These are phyloP conservation scores for Orthonychiurus folsomi DNA, from an alignment of 2,888 invertebrate species.

Conservation along the genomic window DNA sequence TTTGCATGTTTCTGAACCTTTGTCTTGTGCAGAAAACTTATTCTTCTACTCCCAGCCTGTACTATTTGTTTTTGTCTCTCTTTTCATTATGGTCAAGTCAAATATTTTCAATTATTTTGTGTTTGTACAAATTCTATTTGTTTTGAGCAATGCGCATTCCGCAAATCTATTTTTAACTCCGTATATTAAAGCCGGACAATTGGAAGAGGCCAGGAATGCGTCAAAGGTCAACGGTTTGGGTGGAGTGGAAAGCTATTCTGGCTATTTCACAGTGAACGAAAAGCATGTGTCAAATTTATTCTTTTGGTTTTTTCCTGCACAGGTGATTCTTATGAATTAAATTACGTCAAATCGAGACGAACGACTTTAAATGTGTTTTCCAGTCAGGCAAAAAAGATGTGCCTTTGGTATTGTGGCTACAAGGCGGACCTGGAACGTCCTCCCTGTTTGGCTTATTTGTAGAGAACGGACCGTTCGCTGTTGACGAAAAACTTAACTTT, in stretches of 20 bases:
- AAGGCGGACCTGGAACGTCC: constrained; percentile 51
- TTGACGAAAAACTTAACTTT: constrained; percentile 31
- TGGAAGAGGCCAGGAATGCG: neutral
- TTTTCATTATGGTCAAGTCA: no score
- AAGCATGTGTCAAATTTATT: constrained; percentile 70
- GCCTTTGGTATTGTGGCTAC: constrained; percentile 50
- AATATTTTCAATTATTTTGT: no score
- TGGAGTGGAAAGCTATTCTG: constrained; percentile 56
- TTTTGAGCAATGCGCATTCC: neutral
- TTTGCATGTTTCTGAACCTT: no score
- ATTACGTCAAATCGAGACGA: constrained; percentile 27
- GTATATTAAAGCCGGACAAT: neutral
- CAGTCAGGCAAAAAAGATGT: constrained; percentile 41
- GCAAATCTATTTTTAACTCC: neutral
- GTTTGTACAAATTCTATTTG: neutral
- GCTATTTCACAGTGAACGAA: constrained; percentile 74
- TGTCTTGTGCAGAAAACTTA: no score
- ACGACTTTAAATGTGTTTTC: constrained; percentile 41
- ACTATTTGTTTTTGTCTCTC: no score
- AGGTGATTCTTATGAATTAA: constrained; percentile 6
- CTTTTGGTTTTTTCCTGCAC: constrained; percentile 80
- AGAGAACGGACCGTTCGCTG: constrained; percentile 54
- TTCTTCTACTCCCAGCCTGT: no score
- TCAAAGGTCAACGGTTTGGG: constrained; percentile 1
- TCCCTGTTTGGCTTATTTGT: constrained; percentile 52